Conservation (phyloP, 2,888 invertebrate species). For the Drosophila helvetica region DNA sequence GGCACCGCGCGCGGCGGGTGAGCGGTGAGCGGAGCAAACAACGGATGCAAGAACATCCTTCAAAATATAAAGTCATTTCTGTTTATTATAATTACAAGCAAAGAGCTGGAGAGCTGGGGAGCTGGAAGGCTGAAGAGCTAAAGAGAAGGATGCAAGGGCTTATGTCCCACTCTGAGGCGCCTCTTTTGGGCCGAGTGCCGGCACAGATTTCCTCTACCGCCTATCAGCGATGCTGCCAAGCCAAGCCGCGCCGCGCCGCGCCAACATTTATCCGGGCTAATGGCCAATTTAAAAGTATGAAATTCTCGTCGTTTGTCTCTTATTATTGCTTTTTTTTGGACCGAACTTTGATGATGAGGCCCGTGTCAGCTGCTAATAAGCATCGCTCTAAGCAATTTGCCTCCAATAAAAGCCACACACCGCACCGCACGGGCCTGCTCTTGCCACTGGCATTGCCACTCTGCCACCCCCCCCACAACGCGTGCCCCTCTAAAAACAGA, state of each 20-base stretch:
- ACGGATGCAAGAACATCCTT: slow-evolving; percentile 57
- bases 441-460: too few species aligned
- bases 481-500: slow-evolving; percentile 13
- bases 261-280: slow-evolving; percentile 46
- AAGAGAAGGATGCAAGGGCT: slow-evolving; percentile 56
- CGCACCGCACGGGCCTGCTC: too few species aligned
- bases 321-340: slow-evolving; percentile 28
- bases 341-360: slow-evolving; percentile 64
- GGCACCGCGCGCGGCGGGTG: background rate
- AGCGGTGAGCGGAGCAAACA: slow-evolving; percentile 34
- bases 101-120: slow-evolving; percentile 35
- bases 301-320: slow-evolving; percentile 64
- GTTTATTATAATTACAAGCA: slow-evolving; percentile 74
- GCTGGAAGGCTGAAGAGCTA: too few species aligned
- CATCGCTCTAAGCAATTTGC: slow-evolving; percentile 58
- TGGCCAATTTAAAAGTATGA: slow-evolving; percentile 75
- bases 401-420: slow-evolving; percentile 66
- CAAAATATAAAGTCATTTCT: slow-evolving; percentile 70
- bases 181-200: slow-evolving; percentile 1
- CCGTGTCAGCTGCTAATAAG: slow-evolving; percentile 77
- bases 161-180: slow-evolving; percentile 13
- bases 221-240: background rate
- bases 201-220: slow-evolving; percentile 17
- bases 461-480: background rate
- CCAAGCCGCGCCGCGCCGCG: background rate